phyloP scores from a whole-genome alignment of 2,797 vertebrate genomes.

The Orientallactaga sibirica region DNA sequence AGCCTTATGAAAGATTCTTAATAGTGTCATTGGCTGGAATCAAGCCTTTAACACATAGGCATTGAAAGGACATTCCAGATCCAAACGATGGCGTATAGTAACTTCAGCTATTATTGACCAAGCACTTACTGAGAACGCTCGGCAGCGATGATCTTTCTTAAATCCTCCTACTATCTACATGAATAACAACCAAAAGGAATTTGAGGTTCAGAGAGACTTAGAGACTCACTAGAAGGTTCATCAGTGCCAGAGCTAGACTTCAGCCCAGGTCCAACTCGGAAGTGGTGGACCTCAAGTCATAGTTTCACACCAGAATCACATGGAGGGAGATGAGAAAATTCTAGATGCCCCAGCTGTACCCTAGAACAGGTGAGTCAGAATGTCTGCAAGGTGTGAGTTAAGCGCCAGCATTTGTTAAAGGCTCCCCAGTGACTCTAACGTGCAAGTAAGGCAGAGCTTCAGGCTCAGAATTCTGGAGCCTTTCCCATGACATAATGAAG shows the following conservation, averaged over 20 bases:
- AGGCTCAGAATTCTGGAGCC: not conserved
- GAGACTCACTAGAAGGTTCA: not conserved
- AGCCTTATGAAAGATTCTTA: not conserved
- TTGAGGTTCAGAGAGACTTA: not conserved
- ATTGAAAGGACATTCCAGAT: not conserved
- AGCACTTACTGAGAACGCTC: not conserved
- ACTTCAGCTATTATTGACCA: not conserved
- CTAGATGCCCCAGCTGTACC: not conserved
- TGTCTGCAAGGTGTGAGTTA: not conserved
- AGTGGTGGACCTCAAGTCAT: not conserved
- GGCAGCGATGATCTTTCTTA: not conserved
- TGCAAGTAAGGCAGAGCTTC: not conserved
- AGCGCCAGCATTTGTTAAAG: not conserved
- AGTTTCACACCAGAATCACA: not conserved
- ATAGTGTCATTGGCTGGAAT: no score
- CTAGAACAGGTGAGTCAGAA: not conserved
- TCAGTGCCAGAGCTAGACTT: not conserved
- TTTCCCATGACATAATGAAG: not conserved
- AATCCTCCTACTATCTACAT: not conserved
- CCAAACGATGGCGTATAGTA: not conserved
- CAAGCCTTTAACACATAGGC: not conserved
- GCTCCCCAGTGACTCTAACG: not conserved
- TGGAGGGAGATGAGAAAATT: not conserved
- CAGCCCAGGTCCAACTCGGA: not conserved
- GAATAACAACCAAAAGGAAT: not conserved